Evolutionary conservation across 23 tunicate genomes (phyloP), one percentile per base, ranked within the genome.

Genomic region (Diplosoma virens): DNA sequence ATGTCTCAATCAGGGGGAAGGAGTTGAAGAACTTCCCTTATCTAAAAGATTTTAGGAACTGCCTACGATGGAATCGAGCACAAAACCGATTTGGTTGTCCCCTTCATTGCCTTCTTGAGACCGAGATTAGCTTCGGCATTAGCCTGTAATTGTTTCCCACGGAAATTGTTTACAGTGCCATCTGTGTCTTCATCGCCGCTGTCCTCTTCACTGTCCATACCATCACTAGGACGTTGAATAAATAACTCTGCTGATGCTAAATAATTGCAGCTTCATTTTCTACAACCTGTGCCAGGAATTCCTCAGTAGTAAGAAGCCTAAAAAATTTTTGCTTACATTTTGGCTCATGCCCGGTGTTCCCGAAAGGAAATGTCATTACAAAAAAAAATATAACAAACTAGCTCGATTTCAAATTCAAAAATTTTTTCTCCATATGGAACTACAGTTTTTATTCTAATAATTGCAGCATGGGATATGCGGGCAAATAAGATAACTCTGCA

Each of bases 141-240:
- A 41, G 50, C 14, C 50, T 41, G 50, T 41, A 7, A 41, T 14
- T 41, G 50, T 41, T 41, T 41, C 50, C 50, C 50, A 41, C 50
- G 50, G 9, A 41, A 14, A 41, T 41, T 41, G 50, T 41, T 41
- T 41, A 41, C 50, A 41, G 50, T 7, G 50, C 50, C 50, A 41
- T 14, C 50, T 41, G 50, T 41, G 14, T 41, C 63, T 20, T 56
- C 63, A 56, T 56, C 63, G 63, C 21, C 24, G 63, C 63, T 56
- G 63, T 56, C 63, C 63, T 25, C 63, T 56, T 56, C 24, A 56
- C 63, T 56, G 24, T 56, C 63, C 63, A 56, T 56, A 56, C 24
- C 63, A 11, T 56, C 63, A 11, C 24, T 11, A 11, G 63, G 63
- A 56, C 25, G 63, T 11, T 14, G 50, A 41, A 41, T 41, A 14